Evolutionary conservation across 1,140 invertebrate genomes (phyloP), one percentile per base, ranked within the genome.

Genomic region (Lordiphosa stackelbergi): DNA sequence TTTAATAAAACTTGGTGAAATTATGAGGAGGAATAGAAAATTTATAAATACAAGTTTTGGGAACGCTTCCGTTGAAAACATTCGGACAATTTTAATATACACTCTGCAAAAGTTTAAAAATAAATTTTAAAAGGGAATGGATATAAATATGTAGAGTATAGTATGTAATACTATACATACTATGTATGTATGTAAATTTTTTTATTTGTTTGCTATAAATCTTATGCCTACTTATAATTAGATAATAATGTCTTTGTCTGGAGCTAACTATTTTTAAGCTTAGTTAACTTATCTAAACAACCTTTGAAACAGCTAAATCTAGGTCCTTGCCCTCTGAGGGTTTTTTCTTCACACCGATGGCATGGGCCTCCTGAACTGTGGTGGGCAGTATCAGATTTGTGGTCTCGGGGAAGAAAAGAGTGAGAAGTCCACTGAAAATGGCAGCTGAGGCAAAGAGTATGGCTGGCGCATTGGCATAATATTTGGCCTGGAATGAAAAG

Each of bases 351-450:
- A 63, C 61, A 5, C 90, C 90, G 79, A 92, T 89, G 43, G 88
- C 89, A 85, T 93, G 91, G 4, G 92, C 92, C 61, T 93, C 92
- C 57, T 88, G 86, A 11, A 94, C 88, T 0, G 93, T 94, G 66
- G 94, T 93, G 28, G 92, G 91, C 24, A 94, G 86, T 36, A 91
- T 91, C 3, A 89, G 73, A 24, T 91, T 90, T 34, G 91, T 89
- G 0, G 93, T 94, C 88, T 94, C 93, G 0, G 93, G 93, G 43
- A 93, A 92, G 11, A 91, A 75, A 2, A 92, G 88, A 0, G 92
- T 88, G 2, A 93, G 79, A 4, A 90, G 36, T 2, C 92, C 91
- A 7, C 93, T 90, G 1, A 90, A 59, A 1, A 93, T 69, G 0
- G 91, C 89, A 59, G 90, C 89, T 13, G 79, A 61, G 0, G 91